Base-by-base conservation (phyloP, 2,113 vertebrate genomes). In the Alethe diademata region DNA sequence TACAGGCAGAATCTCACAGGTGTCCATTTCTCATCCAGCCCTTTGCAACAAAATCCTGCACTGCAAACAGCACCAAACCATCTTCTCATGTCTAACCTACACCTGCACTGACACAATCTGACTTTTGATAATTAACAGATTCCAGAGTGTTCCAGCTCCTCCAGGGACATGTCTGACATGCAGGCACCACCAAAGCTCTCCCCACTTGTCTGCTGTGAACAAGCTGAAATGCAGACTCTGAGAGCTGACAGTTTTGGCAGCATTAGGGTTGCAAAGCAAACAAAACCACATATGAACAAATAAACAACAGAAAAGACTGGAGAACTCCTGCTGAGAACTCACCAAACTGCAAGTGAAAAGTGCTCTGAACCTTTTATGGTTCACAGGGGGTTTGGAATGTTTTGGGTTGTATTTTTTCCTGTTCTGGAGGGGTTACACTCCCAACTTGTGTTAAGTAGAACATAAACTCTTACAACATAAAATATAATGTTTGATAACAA, bases 401-500 rank as follows among this genome's bases (percentile, higher is more conserved):
- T 85, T 62, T 12, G 43, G 0, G 23, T 43, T 78, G 43, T 53
- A 3, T 56, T 93, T 61, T 62, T 26, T 29, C 72, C 71, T 65
- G 45, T 65, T 95, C 91, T 71, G 61, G 60, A 94, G 56, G 56
- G 86, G 79, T 83, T 96, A 80, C 72, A 53, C 78, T 80, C 86
- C 58, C 16, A 96, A 96, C 85, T 88, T 8, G 56, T 5, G 56
- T 72, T 80, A 95, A 96, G 61, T 38, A 86, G 97, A 97, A 97
- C 95, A 93, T 92, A 98, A 97, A 98, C 95, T 96, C 96, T 97
- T 95, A 97, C 88, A 89, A 95, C 93, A 97, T 96, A 94, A 98
- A 97, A 97, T 95, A 95, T 70, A 95, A 95, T 98, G 98, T 98
- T 98, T 98, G 97, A 97, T 97, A 97, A 98, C 98, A 98, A 97